A percentile compares a stretch with the other conserved stretches of the same genome.
phyloP scores from a whole-genome alignment of 2,113 vertebrate genomes.

The Lonchura striata region DNA sequence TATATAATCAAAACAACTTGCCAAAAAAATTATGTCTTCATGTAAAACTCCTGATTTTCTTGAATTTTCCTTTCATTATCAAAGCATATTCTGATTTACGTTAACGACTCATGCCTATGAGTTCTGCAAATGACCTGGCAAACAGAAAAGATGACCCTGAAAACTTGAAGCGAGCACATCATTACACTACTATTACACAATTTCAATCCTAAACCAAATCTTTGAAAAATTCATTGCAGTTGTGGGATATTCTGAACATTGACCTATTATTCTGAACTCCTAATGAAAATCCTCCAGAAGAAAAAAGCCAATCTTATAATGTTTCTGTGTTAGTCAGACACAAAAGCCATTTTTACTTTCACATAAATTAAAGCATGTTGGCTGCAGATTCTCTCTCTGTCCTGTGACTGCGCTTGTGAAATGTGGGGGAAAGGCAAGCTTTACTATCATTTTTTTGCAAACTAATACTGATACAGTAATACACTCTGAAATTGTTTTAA shows the following conservation, averaged over 20 bases:
- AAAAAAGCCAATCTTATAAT: neutral
- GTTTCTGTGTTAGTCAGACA: neutral
- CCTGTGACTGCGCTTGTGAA: neutral
- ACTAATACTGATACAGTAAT: neutral
- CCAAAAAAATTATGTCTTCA: neutral
- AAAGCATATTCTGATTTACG: neutral
- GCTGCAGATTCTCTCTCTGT: neutral
- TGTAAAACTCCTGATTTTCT: neutral
- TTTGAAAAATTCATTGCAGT: neutral
- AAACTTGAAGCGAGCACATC: neutral
- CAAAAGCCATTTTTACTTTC: neutral
- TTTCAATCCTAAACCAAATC: neutral
- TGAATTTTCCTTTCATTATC: neutral
- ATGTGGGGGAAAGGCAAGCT: neutral
- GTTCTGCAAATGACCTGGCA: neutral
- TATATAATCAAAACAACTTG: neutral
- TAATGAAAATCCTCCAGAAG: neutral
- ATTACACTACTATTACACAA: neutral
- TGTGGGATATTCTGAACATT: neutral
- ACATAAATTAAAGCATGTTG: neutral
- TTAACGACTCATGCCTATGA: neutral
- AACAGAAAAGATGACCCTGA: neutral
- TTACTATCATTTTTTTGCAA: neutral
- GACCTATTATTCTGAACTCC: neutral
- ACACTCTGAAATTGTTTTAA: neutral